Evolutionary conservation across 2,797 vertebrate genomes (phyloP).

Genomic region (Distichodus sexfasciatus): DNA sequence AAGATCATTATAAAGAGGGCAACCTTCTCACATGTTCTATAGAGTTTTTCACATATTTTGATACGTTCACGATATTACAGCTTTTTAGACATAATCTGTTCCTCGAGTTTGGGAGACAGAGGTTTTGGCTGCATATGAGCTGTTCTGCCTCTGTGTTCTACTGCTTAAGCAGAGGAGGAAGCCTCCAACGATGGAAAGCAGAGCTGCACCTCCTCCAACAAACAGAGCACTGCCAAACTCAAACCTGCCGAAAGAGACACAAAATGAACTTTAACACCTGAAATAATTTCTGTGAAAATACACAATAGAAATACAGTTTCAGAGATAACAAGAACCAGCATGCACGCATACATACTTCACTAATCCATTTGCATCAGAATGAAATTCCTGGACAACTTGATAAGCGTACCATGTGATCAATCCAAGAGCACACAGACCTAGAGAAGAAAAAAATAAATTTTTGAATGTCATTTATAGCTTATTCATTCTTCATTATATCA

Average conservation of each 20-base stretch:
- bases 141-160: conserved; percentile 57
- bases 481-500: too few relatives aligned
- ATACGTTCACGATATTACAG: too few relatives aligned
- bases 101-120: conserved; percentile 59
- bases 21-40: too few relatives aligned
- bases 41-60: too few relatives aligned
- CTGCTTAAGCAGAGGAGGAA: conserved; percentile 79
- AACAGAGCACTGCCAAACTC: conserved; percentile 89
- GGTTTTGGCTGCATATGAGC: conserved; percentile 28
- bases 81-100: conserved; percentile 75
- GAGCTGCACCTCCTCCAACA: conserved; percentile 82
- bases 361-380: not conserved
- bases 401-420: conserved; percentile 69
- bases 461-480: too few relatives aligned
- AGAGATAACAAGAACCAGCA: too few relatives aligned
- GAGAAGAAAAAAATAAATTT: not conserved
- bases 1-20: too few relatives aligned
- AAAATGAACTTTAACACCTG: not conserved
- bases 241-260: conserved; percentile 68
- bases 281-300: not conserved
- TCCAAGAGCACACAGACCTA: conserved; percentile 62
- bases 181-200: conserved; percentile 81
- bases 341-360: conserved; percentile 19
- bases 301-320: not conserved
- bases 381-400: conserved; percentile 49